phyloP scores from a whole-genome alignment of 2,888 invertebrate genomes.

The Leptopilina syphax region DNA sequence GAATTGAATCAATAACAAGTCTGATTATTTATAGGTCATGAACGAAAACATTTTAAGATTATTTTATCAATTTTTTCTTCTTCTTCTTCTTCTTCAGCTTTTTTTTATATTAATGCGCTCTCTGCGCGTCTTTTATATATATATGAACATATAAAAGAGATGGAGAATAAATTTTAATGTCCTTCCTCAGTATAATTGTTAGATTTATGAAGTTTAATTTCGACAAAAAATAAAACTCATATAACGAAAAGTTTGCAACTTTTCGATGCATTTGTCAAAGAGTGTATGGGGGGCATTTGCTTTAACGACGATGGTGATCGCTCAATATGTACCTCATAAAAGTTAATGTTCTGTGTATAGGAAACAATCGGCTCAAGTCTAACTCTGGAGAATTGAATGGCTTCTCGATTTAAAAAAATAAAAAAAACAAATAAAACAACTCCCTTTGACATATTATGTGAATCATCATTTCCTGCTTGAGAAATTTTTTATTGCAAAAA shows the following conservation, averaged over 20 bases:
- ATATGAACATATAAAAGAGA: slow-evolving; percentile 39
- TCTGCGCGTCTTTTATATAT: slow-evolving; percentile 46
- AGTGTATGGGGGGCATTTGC: slow-evolving; percentile 50
- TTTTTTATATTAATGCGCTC: slow-evolving; percentile 47
- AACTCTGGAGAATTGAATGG: slow-evolving; percentile 51
- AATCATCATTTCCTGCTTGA: slow-evolving; percentile 17
- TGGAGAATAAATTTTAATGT: slow-evolving; percentile 47
- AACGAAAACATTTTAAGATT: slow-evolving; percentile 45
- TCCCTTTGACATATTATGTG: slow-evolving; percentile 40
- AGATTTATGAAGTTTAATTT: slow-evolving; percentile 54
- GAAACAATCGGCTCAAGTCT: slow-evolving; percentile 64
- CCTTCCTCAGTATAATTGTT: slow-evolving; percentile 48
- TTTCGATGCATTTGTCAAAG: slow-evolving; percentile 57
- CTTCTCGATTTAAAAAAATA: slow-evolving; percentile 52
- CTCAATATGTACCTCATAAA: slow-evolving; percentile 65
- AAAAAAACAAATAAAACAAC: not conserved
- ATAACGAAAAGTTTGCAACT: slow-evolving; percentile 53
- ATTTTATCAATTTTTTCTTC: slow-evolving; percentile 42
- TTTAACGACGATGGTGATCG: slow-evolving; percentile 57
- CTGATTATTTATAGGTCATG: slow-evolving; percentile 35
- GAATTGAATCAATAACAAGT: slow-evolving; percentile 34
- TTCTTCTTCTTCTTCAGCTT: too few relatives aligned
- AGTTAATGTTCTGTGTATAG: slow-evolving; percentile 64
- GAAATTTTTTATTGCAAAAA: not conserved
- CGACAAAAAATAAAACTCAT: too few relatives aligned